These are phyloP conservation scores for Drosophila seguyi DNA, from an alignment of 1,140 invertebrate species.

Conservation along the genomic window DNA sequence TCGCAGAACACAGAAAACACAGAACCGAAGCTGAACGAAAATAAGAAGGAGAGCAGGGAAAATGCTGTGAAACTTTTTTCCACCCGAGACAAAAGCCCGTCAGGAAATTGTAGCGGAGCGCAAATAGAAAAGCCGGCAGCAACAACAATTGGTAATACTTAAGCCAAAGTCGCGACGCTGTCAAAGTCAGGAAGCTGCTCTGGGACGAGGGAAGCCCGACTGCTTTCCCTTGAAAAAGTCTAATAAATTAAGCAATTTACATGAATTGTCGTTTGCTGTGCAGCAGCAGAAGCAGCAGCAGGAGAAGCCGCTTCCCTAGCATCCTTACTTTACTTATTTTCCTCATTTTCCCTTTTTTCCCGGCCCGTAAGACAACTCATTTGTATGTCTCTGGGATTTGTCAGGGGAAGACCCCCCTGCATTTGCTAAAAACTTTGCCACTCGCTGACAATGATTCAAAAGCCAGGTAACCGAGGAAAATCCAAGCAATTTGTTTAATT, in stretches of 20 bases:
- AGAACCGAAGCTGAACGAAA: conserved; percentile 41
- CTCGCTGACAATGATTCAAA: conserved; percentile 68
- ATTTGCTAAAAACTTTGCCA: conserved; percentile 48
- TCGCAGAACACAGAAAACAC: conserved; percentile 57
- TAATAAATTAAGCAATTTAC: conserved; percentile 84
- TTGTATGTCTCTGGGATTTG: conserved; percentile 71
- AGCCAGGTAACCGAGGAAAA: conserved; percentile 43
- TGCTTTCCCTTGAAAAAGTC: conserved; percentile 61
- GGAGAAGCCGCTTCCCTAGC: conserved; percentile 11
- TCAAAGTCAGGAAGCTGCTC: conserved; percentile 74
- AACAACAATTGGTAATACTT: conserved; percentile 74
- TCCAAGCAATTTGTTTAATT: conserved; percentile 73
- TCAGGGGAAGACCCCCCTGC: conserved; percentile 16
- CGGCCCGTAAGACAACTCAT: conserved; percentile 68
- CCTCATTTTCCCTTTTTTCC: conserved; percentile 12
- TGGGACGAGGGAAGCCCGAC: conserved; percentile 40
- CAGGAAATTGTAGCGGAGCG: conserved; percentile 66
- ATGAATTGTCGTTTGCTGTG: conserved; percentile 80
- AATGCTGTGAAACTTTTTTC: conserved; percentile 65
- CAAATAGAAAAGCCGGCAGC: conserved; percentile 66
- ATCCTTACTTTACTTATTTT: conserved; percentile 17
- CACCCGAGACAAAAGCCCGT: conserved; percentile 70
- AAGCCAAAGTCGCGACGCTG: conserved; percentile 76
- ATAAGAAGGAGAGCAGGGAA: conserved; percentile 47
- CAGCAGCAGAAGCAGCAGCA: conserved; percentile 16